Base-by-base conservation (phyloP, 2,888 invertebrate species). In the Prosapia bicincta region DNA sequence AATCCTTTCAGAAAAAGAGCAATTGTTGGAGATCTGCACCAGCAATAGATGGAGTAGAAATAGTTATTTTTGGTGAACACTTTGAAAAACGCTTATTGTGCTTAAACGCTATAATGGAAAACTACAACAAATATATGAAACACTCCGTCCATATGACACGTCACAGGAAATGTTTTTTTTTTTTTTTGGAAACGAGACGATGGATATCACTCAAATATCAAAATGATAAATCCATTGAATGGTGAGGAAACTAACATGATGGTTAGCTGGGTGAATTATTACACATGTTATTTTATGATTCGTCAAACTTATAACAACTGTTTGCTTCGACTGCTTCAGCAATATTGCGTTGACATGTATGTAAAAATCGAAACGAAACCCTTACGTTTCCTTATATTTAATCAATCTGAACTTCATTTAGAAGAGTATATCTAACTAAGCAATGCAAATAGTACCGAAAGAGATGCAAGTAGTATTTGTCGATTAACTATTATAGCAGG, bases 331-430 rank as follows among this genome's bases (percentile, higher is more conserved):
- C 38, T 79, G 65, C 76, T 76, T 66, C 81, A 83, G 68, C 84
- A 85, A 77, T 84, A 78, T 70, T 71, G 81, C 23, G 83, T 85
- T 23, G 84, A 85, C 77, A 81, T 82, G 81, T 84, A 83, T 79
- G 83, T 79, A 0, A 84, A 83, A 79, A 81, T 84, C 26, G 84
- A 85, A 78, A 80, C 77, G 10, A 82, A 84, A 76, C 80, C 82
- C 15, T 75, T 85, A 10, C 75, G n/a, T n/a, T n/a, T n/a, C 76
- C 77, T 83, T 43, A 79, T 82, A 43, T 80, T 78, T 1, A 83
- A 85, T 75, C 83, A 85, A 78, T 32, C 25, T 0, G 81, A 82
- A 71, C 76, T 83, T 72, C 77, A 80, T 28, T 68, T 81, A 69
- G 81, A 82, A 78, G 76, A 79, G 78, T 79, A 84, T 80, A 78